Evolutionary conservation across 2,113 vertebrate species (phyloP), one percentile per base, ranked within the genome.

Genomic region (Myotis davidii): DNA sequence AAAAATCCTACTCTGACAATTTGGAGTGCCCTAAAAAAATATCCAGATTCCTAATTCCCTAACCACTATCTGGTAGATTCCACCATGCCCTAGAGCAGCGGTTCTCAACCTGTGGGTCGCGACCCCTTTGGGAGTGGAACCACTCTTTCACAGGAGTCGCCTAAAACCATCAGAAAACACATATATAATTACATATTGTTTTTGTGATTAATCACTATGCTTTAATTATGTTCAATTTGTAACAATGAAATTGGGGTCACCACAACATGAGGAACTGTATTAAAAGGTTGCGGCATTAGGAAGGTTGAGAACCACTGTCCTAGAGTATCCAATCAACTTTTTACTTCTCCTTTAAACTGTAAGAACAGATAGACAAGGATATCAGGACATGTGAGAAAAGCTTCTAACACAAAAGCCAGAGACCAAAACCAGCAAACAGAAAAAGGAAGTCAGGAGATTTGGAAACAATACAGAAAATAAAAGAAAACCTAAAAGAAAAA

Each of bases 401-500:
- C 1, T 42, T 39, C 4, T 48, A 59, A 52, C 12, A 54, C 5
- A 20, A 86, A 91, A 83, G 11, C 48, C 64, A 83, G 85, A 78
- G 27, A 90, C 21, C 5, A 85, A 85, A 94, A 76, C 9, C 29
- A 72, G 65, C 45, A 79, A 37, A 87, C 25, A 81, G 20, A 39
- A 88, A 69, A 70, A 76, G 72, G 11, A 56, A 83, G 9, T 77
- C 5, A 17, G 14, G 5, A 4, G 6, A 59, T 70, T 32, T 93
- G 61, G 14, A 91, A 92, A 79, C 6, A 39, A 85, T 37, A 59
- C 4, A 93, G 13, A 32, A 52, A 18, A 34, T 32, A 93, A 39
- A 50, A 78, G 16, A 83, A 89, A 87, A 59, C 17, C 87, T 13
- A 50, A 45, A 48, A 74, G 69, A 76, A 93, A 93, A 88, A 77